Evolutionary conservation across 2,797 vertebrate genomes (phyloP), one percentile per base, ranked within the genome.

Genomic region (Hemitrygon akajei): DNA sequence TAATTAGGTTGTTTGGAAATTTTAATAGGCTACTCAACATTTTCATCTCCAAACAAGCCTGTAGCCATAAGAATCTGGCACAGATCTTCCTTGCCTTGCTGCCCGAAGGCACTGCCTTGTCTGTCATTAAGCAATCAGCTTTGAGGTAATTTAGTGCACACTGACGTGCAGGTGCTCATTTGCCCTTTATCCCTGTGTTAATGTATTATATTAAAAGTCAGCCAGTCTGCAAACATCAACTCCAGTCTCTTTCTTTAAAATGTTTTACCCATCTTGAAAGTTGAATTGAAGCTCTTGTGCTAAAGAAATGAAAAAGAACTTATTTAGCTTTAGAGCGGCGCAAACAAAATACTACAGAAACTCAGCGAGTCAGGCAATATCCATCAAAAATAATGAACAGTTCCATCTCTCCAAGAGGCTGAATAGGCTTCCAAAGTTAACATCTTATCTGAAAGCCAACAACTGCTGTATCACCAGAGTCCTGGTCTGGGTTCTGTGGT

Each of bases 1-100:
- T 93, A 93, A 76, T 93, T 93, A 75, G 91, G 37, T 40, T 12
- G 66, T 93, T 93, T 93, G 91, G 47, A 75, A 93, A 76, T 93
- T 93, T 56, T 73, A 93, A 76, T 76, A 18, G 71, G 91, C 91
- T 30, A 93, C 71, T 93, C 91, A 76, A 93, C 76, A 93, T 93
- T 93, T 93, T 40, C 40, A 30, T 93, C 91, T 76, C 69, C 69
- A 58, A 93, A 93, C 71, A 16, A 75, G 91, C 91, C 91, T 5
- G 25, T 58, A 40, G 91, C 71, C 91, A 93, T 56, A 27, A 7
- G n/a, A 93, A 47, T 93, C 91, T 93, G 91, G 91, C 91, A 93
- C 71, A 75, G 91, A 76, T 93, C 71, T 27, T n/a, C 71, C 27
- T 71, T 71, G 56, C 91, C 91, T 93, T 58, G 73, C 40, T 27